Percentiles rank a stretch among this genome's conserved stretches.
Conservation (phyloP, 2,797 vertebrate species). For the Phyllotis vaccarum region DNA sequence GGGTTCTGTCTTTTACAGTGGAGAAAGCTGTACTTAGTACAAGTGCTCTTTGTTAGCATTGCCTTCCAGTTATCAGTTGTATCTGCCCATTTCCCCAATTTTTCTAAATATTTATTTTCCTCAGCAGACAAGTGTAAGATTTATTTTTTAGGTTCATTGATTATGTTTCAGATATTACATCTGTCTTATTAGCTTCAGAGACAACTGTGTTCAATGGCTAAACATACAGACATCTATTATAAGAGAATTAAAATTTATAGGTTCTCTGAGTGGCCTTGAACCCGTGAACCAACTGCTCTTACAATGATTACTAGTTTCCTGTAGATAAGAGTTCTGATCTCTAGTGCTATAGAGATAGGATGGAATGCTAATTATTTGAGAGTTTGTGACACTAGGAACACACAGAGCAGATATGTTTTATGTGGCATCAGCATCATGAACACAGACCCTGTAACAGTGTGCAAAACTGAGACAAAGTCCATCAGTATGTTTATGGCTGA, state of each 20-base stretch:
- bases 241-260: not conserved
- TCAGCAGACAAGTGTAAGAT: too few species aligned
- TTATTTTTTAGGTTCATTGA: not conserved
- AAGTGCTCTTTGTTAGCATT: not conserved
- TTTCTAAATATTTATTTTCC: not conserved
- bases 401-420: rapidly evolving
- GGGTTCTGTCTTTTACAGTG: not conserved
- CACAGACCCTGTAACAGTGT: not conserved
- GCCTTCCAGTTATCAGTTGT: not conserved
- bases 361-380: not conserved
- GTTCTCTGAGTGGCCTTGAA: not conserved
- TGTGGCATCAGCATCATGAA: too few species aligned
- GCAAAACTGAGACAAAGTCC: not conserved
- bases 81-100: not conserved
- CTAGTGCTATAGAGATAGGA: rapidly evolving
- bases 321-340: too few species aligned
- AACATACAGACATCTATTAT: not conserved
- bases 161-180: not conserved
- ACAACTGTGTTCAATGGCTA: not conserved
- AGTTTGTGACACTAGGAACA: rapidly evolving
- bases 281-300: not conserved
- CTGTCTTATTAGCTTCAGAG: not conserved
- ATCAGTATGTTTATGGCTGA: not conserved
- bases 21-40: not conserved
- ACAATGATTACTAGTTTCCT: not conserved